These are phyloP conservation scores for Ctenopoma kingsleyae DNA, from an alignment of 2,797 vertebrate genomes.

Conservation along the genomic window DNA sequence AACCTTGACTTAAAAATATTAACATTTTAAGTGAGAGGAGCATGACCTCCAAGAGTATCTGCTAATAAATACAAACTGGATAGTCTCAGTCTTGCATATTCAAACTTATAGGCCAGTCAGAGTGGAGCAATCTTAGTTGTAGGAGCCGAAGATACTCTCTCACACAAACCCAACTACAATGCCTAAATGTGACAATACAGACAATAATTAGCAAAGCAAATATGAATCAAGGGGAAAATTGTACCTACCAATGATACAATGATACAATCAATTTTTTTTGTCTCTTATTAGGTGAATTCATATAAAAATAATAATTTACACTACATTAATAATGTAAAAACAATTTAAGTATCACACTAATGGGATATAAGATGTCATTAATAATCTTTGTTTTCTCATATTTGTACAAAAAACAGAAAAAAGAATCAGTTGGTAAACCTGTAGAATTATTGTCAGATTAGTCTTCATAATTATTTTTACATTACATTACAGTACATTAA, in stretches of 20 bases:
- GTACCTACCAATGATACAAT: no score
- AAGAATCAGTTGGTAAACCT: neutral
- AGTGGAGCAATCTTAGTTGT: conserved; percentile 14
- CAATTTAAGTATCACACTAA: no score
- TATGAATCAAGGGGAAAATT: no score
- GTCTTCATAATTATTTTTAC: no score
- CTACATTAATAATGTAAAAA: neutral
- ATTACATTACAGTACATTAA: neutral
- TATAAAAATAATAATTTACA: neutral
- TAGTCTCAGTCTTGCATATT: conserved; percentile 14
- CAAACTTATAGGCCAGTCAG: conserved; percentile 14
- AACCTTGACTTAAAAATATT: no score
- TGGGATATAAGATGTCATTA: no score
- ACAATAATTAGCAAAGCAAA: no score
- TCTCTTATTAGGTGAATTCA: neutral
- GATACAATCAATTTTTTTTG: no score
- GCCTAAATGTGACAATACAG: no score
- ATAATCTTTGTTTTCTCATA: no score
- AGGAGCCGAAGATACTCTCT: neutral
- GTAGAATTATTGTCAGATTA: neutral
- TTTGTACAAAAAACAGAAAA: no score
- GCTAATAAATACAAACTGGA: conserved; percentile 20
- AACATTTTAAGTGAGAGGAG: conserved; percentile 13
- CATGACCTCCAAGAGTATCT: conserved; percentile 4
- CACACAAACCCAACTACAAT: neutral